Conservation (phyloP, 2,797 vertebrate genomes). For the Silurus aristotelis region DNA sequence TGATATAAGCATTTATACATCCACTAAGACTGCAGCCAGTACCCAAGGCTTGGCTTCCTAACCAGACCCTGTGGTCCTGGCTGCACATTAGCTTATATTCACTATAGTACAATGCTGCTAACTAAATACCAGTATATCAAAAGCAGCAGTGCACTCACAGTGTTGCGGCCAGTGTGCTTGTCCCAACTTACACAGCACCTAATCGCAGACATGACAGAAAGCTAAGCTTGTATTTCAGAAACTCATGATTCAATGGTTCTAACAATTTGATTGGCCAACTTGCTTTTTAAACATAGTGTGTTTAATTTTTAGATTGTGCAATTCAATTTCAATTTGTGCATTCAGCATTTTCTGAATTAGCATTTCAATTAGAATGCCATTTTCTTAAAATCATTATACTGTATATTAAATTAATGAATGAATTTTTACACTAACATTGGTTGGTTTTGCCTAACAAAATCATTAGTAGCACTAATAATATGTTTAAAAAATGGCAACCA, state of each 20-base stretch:
- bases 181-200: conserved; percentile 79
- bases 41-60: conserved; percentile 65
- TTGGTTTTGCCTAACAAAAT: conserved; percentile 34
- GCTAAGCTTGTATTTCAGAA: conserved; percentile 12
- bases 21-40: conserved; percentile 61
- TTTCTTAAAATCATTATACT: conserved; percentile 29
- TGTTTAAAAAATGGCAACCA: conserved; percentile 18
- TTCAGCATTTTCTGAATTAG: conserved; percentile 26
- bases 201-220: conserved; percentile 55
- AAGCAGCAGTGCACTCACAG: conserved; percentile 49
- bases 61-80: conserved; percentile 63
- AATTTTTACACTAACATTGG: conserved; percentile 38
- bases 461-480: not conserved
- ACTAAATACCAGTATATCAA: conserved; percentile 8
- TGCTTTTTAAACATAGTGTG: conserved; percentile 54
- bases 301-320: conserved; percentile 28
- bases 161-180: conserved; percentile 66
- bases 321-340: conserved; percentile 24
- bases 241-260: not conserved
- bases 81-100: conserved; percentile 20
- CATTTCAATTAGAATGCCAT: conserved; percentile 25
- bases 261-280: not conserved
- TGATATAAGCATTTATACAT: conserved; percentile 26
- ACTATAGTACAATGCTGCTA: conserved; percentile 21
- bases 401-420: conserved; percentile 44